phyloP scores from a whole-genome alignment of 64 coral and sea anemone species.

The Porites australiensis region DNA sequence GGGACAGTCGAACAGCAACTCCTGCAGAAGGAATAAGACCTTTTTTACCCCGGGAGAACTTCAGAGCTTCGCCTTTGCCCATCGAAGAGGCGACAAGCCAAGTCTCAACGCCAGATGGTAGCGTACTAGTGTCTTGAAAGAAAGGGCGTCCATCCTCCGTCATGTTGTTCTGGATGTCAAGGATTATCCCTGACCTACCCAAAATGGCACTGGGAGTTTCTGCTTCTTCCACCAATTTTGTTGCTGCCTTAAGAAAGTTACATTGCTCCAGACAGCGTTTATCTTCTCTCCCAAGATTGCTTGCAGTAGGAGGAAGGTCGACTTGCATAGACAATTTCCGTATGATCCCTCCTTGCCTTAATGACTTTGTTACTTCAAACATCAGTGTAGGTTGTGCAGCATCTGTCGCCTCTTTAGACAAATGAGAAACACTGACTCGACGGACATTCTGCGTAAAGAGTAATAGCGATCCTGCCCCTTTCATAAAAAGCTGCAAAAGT shows the following conservation, averaged over 20 bases:
- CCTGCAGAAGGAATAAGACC: conserved; percentile 70
- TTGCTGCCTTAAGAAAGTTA: conserved; percentile 9
- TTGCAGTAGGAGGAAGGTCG: neutral
- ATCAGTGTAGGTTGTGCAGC: conserved; percentile 17
- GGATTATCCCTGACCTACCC: neutral
- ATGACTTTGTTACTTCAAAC: conserved; percentile 12
- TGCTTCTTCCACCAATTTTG: neutral
- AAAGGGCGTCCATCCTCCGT: neutral
- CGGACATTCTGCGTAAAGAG: conserved; percentile 89
- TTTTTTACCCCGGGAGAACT: conserved; percentile 56
- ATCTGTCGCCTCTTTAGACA: conserved; percentile 38
- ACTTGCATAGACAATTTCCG: too few species aligned
- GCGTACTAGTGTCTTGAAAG: neutral
- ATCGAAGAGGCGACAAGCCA: conserved; percentile 65
- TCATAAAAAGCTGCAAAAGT: conserved; percentile 55
- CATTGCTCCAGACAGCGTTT: conserved; percentile 10
- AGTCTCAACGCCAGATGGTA: neutral
- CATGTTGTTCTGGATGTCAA: neutral
- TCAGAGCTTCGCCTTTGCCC: conserved; percentile 67
- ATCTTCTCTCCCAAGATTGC: neutral
- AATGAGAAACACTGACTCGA: conserved; percentile 69
- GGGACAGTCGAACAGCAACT: conserved; percentile 32
- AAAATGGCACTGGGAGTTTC: neutral
- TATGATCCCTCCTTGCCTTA: neutral
- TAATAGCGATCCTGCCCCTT: conserved; percentile 72